Evolutionary conservation across 1,140 invertebrate genomes (phyloP).

Genomic region (Drosophila sp.): DNA sequence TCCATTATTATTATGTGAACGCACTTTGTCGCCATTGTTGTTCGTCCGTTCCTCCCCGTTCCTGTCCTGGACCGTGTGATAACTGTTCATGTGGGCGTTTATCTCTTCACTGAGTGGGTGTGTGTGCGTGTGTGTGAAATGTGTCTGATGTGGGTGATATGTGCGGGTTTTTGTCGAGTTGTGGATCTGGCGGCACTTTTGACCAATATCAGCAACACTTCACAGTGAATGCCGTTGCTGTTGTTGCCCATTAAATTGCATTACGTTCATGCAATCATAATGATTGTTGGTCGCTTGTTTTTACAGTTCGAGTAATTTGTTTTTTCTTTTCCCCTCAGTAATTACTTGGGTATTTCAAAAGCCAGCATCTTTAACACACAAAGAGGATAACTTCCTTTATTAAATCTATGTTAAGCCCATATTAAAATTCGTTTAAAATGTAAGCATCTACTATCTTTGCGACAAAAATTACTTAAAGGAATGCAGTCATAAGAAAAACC

Average conservation of each 20-base stretch:
- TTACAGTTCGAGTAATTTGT: constrained; percentile 12
- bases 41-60: constrained; percentile 1
- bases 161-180: constrained; percentile 52
- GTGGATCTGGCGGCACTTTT: constrained; percentile 57
- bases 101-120: constrained; percentile 37
- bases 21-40: constrained; percentile 59
- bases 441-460: no score
- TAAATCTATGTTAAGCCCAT: not conserved
- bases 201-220: constrained; percentile 79
- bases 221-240: constrained; percentile 42
- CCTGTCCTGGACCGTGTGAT: constrained; percentile 45
- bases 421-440: not conserved
- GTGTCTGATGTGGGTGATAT: not conserved
- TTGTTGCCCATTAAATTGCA: constrained; percentile 74
- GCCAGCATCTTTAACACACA: not conserved
- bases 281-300: constrained; percentile 46
- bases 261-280: constrained; percentile 70
- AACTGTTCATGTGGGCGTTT: constrained; percentile 62
- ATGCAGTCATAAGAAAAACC: no score
- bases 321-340: not conserved
- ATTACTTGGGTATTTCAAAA: not conserved
- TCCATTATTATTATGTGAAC: constrained; percentile 81
- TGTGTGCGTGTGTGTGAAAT: not conserved
- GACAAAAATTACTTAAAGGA: no score
- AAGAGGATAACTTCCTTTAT: not conserved